Conservation (phyloP, 2,888 invertebrate species). For the Apamea monoglypha region DNA sequence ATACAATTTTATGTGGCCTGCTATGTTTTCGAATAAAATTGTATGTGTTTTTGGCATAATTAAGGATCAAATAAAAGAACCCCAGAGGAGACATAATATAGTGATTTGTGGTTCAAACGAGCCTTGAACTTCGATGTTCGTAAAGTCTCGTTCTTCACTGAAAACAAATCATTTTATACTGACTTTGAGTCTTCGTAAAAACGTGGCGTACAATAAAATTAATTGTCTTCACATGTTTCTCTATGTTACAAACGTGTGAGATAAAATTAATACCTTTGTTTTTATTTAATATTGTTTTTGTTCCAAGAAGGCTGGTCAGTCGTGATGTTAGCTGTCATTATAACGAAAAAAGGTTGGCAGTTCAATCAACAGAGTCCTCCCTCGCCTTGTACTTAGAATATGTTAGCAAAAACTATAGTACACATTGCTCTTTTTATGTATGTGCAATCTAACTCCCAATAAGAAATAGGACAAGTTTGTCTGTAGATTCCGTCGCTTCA, state of each 20-base stretch:
- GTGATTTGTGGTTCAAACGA: background rate
- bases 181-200: conserved; percentile 25
- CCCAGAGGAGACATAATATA: background rate
- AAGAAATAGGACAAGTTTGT: background rate
- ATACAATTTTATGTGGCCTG: background rate
- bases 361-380: conserved; percentile 37
- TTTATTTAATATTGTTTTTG: conserved; percentile 39
- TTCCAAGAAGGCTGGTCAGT: conserved; percentile 22
- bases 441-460: background rate
- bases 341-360: conserved; percentile 41
- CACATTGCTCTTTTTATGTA: conserved; percentile 6
- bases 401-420: conserved; percentile 19
- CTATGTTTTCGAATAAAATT: background rate
- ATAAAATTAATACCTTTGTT: conserved; percentile 27
- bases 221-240: conserved; percentile 51
- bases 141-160: background rate
- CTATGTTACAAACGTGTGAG: conserved; percentile 25
- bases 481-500: background rate
- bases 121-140: background rate
- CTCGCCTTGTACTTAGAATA: conserved; percentile 7
- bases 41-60: background rate
- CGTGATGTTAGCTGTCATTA: conserved; percentile 48
- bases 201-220: conserved; percentile 44
- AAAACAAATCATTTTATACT: conserved; percentile 13
- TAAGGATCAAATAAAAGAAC: background rate